These are phyloP conservation scores for Drosophila vallismaia DNA, from an alignment of 2,888 invertebrate species.

Conservation along the genomic window DNA sequence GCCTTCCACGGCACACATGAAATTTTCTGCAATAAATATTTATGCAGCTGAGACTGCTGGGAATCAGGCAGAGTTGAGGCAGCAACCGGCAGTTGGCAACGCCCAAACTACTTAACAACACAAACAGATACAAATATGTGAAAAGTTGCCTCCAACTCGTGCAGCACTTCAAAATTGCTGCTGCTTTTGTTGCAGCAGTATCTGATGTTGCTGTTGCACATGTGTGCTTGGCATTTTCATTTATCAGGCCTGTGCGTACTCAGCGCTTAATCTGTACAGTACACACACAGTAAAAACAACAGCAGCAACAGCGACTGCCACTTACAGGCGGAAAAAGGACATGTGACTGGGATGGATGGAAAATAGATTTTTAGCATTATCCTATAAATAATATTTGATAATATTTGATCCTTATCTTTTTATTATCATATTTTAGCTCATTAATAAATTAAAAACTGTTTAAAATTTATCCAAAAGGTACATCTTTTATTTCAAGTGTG, in stretches of 20 bases:
- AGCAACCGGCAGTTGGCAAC: slow-evolving; percentile 9
- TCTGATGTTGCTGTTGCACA: slow-evolving; percentile 34
- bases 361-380: no score
- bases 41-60: slow-evolving; percentile 64
- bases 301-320: slow-evolving; percentile 5
- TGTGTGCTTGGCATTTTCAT: slow-evolving; percentile 64
- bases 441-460: background rate
- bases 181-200: slow-evolving; percentile 30
- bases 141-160: slow-evolving; percentile 60
- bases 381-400: no score
- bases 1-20: slow-evolving; percentile 45
- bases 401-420: no score
- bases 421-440: background rate
- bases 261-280: slow-evolving; percentile 61
- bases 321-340: slow-evolving; percentile 17
- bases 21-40: slow-evolving; percentile 71
- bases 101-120: slow-evolving; percentile 73
- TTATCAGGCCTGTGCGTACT: slow-evolving; percentile 62
- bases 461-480: background rate
- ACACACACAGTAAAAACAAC: slow-evolving; percentile 48
- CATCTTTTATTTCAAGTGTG: slow-evolving; percentile 3
- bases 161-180: slow-evolving; percentile 54
- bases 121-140: slow-evolving; percentile 76
- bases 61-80: background rate
- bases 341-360: no score